Conservation (phyloP, 2,888 invertebrate species). For the Capitulum mitella region DNA sequence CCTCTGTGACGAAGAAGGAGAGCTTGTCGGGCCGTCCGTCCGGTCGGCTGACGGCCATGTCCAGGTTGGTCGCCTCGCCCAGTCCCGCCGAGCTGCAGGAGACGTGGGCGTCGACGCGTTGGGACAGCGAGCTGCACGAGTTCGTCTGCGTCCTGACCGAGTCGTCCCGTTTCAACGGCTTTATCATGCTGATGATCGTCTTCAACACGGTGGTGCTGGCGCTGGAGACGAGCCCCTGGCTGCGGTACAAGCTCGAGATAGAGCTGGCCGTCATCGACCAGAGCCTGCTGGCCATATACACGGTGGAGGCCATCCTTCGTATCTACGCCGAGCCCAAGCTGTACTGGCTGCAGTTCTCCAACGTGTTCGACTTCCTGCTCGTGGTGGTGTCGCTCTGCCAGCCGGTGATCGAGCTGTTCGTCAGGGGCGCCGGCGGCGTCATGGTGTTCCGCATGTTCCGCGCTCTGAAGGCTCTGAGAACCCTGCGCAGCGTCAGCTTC, state of each 20-base stretch:
- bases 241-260: neutral
- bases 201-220: conserved; percentile 36
- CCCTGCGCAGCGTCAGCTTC: conserved; percentile 37
- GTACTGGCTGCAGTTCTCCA: conserved; percentile 37
- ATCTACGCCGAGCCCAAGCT: conserved; percentile 36
- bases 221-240: conserved; percentile 33
- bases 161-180: conserved; percentile 32
- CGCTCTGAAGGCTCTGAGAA: conserved; percentile 36
- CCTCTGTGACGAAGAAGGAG: no score
- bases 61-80: no score
- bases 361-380: conserved; percentile 37
- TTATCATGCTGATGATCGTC: conserved; percentile 36
- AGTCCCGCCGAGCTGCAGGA: neutral
- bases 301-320: conserved; percentile 36
- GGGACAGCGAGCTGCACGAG: conserved; percentile 34
- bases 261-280: conserved; percentile 26
- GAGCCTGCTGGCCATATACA: conserved; percentile 37
- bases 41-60: no score
- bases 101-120: neutral
- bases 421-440: conserved; percentile 29
- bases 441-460: conserved; percentile 33
- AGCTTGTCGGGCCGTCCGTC: no score
- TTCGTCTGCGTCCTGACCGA: conserved; percentile 35
- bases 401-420: conserved; percentile 28
- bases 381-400: conserved; percentile 35